A percentile compares a stretch with the other conserved stretches of the same genome.
Conservation (phyloP, 2,797 vertebrate genomes). For the Poeciliopsis infans region DNA sequence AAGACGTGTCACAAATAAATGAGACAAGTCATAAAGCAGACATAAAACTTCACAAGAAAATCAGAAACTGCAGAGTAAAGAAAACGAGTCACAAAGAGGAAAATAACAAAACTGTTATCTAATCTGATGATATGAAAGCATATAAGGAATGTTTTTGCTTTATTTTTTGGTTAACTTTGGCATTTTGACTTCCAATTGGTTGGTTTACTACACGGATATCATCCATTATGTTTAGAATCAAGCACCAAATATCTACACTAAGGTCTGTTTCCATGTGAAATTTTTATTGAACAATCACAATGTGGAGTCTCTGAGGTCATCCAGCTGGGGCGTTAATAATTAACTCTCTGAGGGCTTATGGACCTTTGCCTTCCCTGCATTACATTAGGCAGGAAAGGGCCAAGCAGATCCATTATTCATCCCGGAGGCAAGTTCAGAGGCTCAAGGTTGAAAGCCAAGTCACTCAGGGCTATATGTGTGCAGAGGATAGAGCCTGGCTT, state of each 20-base stretch:
- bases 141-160: neutral
- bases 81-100: neutral
- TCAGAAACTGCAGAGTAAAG: neutral
- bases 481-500: neutral
- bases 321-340: constrained; percentile 47
- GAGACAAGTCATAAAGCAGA: constrained; percentile 3
- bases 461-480: constrained; percentile 27
- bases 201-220: constrained; percentile 1
- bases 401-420: constrained; percentile 58
- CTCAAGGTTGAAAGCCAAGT: constrained; percentile 44
- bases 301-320: constrained; percentile 19
- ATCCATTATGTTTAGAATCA: constrained; percentile 5
- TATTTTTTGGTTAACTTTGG: neutral
- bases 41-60: neutral
- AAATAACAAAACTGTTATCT: neutral
- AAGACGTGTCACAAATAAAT: constrained; percentile 3
- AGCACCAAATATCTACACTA: constrained; percentile 4
- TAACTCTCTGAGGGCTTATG: constrained; percentile 39
- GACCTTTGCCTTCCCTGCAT: constrained; percentile 17
- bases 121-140: neutral
- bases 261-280: constrained; percentile 11
- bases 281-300: constrained; percentile 38
- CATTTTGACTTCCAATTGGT: neutral
- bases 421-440: constrained; percentile 42
- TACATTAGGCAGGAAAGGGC: constrained; percentile 31